These are phyloP conservation scores for Plectus sambesii DNA, from an alignment of 1,140 invertebrate species.

Conservation along the genomic window DNA sequence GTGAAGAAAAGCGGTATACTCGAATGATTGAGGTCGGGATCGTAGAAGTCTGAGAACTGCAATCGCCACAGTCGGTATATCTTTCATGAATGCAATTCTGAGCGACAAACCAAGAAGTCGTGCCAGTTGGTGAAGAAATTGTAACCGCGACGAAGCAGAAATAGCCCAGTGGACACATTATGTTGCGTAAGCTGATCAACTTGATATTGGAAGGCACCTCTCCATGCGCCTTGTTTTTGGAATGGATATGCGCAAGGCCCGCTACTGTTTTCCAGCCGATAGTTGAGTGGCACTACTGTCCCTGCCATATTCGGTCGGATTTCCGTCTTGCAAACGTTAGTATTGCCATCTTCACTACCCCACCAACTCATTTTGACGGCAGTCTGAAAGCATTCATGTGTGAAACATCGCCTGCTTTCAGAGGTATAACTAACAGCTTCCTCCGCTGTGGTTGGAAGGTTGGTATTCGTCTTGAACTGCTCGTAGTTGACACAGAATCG, in stretches of 20 bases:
- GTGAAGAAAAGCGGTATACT: slow-evolving; percentile 27
- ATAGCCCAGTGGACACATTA: slow-evolving; percentile 19
- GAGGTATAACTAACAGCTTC: too few species aligned
- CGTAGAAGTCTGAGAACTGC: slow-evolving; percentile 38
- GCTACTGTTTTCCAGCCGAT: too few species aligned
- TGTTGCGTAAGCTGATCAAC: slow-evolving; percentile 17
- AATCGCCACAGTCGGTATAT: slow-evolving; percentile 10
- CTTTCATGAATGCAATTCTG: neutral
- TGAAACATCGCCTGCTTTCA: too few species aligned
- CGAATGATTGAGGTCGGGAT: slow-evolving; percentile 29
- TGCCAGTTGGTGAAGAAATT: slow-evolving; percentile 14
- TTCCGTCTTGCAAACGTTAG: slow-evolving; percentile 20
- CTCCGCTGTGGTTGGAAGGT: too few species aligned
- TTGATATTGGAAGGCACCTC: too few species aligned
- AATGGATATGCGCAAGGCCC: too few species aligned
- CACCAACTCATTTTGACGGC: slow-evolving; percentile 22
- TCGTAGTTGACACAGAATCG: too few species aligned
- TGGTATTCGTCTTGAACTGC: too few species aligned
- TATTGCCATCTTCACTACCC: slow-evolving; percentile 16
- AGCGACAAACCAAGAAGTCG: slow-evolving; percentile 30
- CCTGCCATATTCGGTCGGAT: too few species aligned
- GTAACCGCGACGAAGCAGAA: slow-evolving; percentile 32
- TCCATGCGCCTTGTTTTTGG: too few species aligned
- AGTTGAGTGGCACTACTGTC: too few species aligned
- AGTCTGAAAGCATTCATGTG: slow-evolving; percentile 2